Evolutionary conservation across 2,888 invertebrate species (phyloP), one percentile per base, ranked within the genome.

Genomic region (Listrodromus nycthemerus): DNA sequence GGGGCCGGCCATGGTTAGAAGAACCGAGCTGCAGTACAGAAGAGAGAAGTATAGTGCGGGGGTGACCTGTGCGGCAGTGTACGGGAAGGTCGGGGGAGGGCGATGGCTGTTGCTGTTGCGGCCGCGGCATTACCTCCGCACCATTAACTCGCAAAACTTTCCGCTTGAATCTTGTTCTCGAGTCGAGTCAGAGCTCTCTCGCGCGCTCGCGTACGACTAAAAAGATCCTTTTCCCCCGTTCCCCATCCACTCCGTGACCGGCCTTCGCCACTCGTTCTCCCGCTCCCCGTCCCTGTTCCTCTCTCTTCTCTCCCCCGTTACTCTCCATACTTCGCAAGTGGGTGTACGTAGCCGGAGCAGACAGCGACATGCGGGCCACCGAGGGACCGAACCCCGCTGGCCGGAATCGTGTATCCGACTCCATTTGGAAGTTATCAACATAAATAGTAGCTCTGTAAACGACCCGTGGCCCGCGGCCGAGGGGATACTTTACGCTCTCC

Each of bases 131-230:
- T 93, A 93, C 91, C 91, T 92, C 90, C 91, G 91, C 92, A 90
- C 92, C 93, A 93, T 93, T 93, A 93, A 93, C 93, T 92, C 92
- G 91, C 91, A 91, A 92, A 93, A 93, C 92, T 92, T 92, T 93
- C 91, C 92, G 92, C 93, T 91, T 90, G 92, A 92, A 92, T 93
- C 93, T 92, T 92, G 91, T 92, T 92, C 92, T 91, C 91, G 90
- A 91, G 89, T 90, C 89, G 89, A 87, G 90, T 89, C 86, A 87
- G 67, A 77, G 78, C 75, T 79, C 79, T 76, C 80, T 77, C 85
- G 80, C 82, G 84, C 85, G 69, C 80, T 74, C 83, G 85, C 85
- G 89, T 87, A 87, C 88, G 88, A 89, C 89, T 89, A 89, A 90
- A 91, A 92, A 91, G 91, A 91, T 91, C 88, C 84, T 78, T 75